phyloP scores from a whole-genome alignment of 1,140 invertebrate genomes.

The Papilio glaucus region DNA sequence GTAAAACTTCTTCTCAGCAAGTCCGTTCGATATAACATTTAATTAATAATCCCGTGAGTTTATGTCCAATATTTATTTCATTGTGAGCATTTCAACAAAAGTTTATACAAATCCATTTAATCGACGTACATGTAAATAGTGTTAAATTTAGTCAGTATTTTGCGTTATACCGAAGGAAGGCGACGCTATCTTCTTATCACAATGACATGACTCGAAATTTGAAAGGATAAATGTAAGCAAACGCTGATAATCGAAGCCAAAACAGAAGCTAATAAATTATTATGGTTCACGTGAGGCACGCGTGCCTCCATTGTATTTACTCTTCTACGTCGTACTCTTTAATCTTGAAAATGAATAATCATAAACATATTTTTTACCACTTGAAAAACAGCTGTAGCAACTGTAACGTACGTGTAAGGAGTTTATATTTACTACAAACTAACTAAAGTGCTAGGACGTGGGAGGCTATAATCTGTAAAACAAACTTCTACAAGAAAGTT shows the following conservation, averaged over 20 bases:
- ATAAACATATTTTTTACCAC: background rate
- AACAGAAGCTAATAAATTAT: background rate
- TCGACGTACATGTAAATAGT: background rate
- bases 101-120: background rate
- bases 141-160: background rate
- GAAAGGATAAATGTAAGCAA: background rate
- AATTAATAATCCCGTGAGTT: no score
- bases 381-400: background rate
- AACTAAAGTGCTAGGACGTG: background rate
- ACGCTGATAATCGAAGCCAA: background rate
- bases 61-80: no score
- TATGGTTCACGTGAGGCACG: conserved; percentile 1
- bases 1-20: no score
- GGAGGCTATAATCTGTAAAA: background rate
- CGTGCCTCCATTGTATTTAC: conserved; percentile 9
- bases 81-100: background rate
- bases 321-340: background rate
- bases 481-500: background rate
- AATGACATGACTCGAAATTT: conserved; percentile 11
- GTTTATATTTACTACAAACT: background rate
- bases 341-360: conserved; percentile 13
- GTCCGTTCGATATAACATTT: no score
- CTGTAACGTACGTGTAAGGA: background rate
- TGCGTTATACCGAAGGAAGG: background rate
- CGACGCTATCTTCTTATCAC: conserved; percentile 1